Base-by-base conservation (phyloP, 37 sponge, comb jelly and placozoan species). In the Ianthella basta region DNA sequence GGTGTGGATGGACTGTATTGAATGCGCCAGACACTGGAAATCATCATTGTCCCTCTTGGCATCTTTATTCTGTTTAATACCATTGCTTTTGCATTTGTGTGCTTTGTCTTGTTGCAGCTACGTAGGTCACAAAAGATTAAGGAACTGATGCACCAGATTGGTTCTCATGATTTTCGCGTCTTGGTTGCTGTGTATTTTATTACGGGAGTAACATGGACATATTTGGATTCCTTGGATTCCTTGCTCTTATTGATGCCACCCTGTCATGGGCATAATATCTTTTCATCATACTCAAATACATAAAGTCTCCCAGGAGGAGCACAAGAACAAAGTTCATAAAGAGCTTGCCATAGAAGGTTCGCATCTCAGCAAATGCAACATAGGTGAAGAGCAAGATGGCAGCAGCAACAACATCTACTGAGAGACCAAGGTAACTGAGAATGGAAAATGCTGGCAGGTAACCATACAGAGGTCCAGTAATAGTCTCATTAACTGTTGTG, bases 1-100 rank as follows among this genome's bases (percentile, higher is more conserved):
- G 89, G 86, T 41, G 82, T 82, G 0, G 41, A 56, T 4, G 77
- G 82, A 18, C 38, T 60, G 0, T 87, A 84, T 53, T 91, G 91
- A 87, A 90, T 90, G 0, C 86, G 69, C 41, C 67, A 82, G 59
- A 44, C 36, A 10, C 83, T 91, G 1, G 87, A 83, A 40, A 20
- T 83, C n/a, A 56, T 78, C 18, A 87, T 84, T 15, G 38, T 87
- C 0, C 35, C 21, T 10, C 34, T 86, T 0, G 53, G 63, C 18
- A 21, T 86, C 0, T 56, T 61, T 19, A 19, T 90, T 10, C 5
- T 75, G 27, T 78, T 82, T 67, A 90, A 90, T 65, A 13, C 38
- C 1, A 56, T 55, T 29, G 19, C 36, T 20, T 82, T 90, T 36
- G 6, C 59, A 5, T 15, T 68, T 13, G 75, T 81, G 15, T n/a